These are phyloP conservation scores for Vidua macroura DNA, from an alignment of 2,113 vertebrate species.

Conservation along the genomic window DNA sequence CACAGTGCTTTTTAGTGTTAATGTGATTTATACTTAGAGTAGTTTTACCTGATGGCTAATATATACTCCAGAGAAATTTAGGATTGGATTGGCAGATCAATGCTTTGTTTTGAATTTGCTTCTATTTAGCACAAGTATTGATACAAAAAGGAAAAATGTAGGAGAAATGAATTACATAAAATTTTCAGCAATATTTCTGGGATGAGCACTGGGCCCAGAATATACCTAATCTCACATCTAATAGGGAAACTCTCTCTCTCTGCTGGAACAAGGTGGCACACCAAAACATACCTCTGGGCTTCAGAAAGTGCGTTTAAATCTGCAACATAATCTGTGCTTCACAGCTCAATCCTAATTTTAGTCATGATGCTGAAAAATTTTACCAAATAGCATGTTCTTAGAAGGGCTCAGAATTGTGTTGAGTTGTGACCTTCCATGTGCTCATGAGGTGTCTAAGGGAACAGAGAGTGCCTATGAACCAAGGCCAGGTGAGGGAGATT, in stretches of 20 bases:
- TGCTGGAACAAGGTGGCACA: neutral
- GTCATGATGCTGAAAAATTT: neutral
- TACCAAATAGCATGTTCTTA: neutral
- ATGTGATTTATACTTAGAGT: neutral
- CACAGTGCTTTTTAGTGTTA: neutral
- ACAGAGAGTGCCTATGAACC: neutral
- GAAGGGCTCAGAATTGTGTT: neutral
- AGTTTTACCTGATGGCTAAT: constrained; percentile 15
- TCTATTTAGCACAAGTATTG: neutral
- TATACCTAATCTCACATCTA: neutral
- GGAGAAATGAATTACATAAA: neutral
- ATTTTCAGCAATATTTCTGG: neutral
- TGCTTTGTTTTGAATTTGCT: neutral
- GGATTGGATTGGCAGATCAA: neutral
- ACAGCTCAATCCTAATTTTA: neutral
- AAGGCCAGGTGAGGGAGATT: neutral
- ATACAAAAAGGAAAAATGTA: neutral
- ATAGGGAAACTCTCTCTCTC: neutral
- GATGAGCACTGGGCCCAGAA: neutral
- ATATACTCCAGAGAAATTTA: constrained; percentile 17
- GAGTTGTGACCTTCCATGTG: neutral
- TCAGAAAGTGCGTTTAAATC: neutral
- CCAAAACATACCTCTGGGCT: neutral
- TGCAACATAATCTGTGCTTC: neutral
- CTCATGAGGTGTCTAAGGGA: neutral